Evolutionary conservation across 2,888 invertebrate species (phyloP).

Genomic region (Drosophila falleni): DNA sequence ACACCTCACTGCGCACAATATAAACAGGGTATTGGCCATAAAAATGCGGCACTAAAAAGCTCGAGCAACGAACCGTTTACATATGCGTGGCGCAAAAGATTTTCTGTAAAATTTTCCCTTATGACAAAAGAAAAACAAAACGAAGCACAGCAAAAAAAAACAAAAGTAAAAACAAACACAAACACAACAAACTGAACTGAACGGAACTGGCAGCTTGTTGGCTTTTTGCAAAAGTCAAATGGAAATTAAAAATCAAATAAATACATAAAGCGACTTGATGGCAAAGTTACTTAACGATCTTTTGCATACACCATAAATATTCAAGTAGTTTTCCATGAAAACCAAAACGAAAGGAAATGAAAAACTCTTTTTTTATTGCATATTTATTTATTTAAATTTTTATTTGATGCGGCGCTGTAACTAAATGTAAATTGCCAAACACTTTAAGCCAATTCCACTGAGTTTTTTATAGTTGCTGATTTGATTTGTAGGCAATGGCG

Average conservation of each 20-base stretch:
- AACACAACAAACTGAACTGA: slow-evolving; percentile 30
- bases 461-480: slow-evolving; percentile 61
- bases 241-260: slow-evolving; percentile 63
- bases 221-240: slow-evolving; percentile 38
- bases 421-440: slow-evolving; percentile 36
- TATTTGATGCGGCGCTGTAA: slow-evolving; percentile 27
- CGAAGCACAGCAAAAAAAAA: neutral
- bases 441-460: slow-evolving; percentile 27
- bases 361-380: neutral
- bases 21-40: slow-evolving; percentile 8
- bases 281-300: slow-evolving; percentile 33
- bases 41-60: slow-evolving; percentile 45
- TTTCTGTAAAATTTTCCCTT: slow-evolving; percentile 66
- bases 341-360: neutral
- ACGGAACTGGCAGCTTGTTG: slow-evolving; percentile 46
- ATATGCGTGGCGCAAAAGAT: slow-evolving; percentile 29
- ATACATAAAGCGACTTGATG: slow-evolving; percentile 48
- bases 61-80: slow-evolving; percentile 23
- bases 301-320: slow-evolving; percentile 51
- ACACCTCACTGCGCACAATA: neutral
- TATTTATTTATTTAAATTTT: slow-evolving; percentile 40
- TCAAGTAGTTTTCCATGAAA: slow-evolving; percentile 67
- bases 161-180: slow-evolving; percentile 31
- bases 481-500: slow-evolving; percentile 70
- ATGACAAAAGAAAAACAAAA: slow-evolving; percentile 55